Evolutionary conservation across 2,888 invertebrate species (phyloP).

Genomic region (Lycia hirtaria): DNA sequence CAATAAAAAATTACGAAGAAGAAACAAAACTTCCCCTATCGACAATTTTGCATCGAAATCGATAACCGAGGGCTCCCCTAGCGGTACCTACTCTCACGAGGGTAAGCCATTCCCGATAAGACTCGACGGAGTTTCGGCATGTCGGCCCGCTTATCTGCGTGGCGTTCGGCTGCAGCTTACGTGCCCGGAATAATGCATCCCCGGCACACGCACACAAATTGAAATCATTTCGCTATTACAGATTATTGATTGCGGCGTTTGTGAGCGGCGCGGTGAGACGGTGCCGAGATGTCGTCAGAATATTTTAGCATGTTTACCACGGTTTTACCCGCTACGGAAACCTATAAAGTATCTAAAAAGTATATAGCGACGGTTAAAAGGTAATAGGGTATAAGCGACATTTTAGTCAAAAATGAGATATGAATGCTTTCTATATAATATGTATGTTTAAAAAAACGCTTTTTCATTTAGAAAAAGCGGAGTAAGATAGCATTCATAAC

Average conservation of each 20-base stretch:
- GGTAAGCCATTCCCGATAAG: conserved; percentile 86
- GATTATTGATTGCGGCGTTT: conserved; percentile 58
- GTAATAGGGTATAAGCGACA: no score
- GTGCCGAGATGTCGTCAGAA: neutral
- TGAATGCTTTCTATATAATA: no score
- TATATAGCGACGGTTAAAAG: no score
- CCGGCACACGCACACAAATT: conserved; percentile 66
- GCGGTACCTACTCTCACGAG: conserved; percentile 77
- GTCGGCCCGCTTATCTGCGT: conserved; percentile 77
- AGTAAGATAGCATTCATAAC: no score
- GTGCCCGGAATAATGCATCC: conserved; percentile 80
- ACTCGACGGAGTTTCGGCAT: conserved; percentile 70
- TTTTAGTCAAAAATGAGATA: no score
- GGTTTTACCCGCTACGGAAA: neutral
- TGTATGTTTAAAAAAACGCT: no score
- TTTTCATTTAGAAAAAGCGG: no score
- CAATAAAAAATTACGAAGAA: conserved; percentile 73
- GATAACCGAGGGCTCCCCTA: conserved; percentile 60
- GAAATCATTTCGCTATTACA: conserved; percentile 76
- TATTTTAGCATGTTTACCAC: neutral
- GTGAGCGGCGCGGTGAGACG: conserved; percentile 1
- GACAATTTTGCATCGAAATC: conserved; percentile 82
- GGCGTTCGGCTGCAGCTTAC: conserved; percentile 75
- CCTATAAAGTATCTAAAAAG: no score
- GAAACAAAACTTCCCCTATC: conserved; percentile 72